A percentile compares a stretch with the other conserved stretches of the same genome.
These are phyloP conservation scores for Melanostoma mellinum DNA, from an alignment of 2,888 invertebrate species.

Conservation along the genomic window DNA sequence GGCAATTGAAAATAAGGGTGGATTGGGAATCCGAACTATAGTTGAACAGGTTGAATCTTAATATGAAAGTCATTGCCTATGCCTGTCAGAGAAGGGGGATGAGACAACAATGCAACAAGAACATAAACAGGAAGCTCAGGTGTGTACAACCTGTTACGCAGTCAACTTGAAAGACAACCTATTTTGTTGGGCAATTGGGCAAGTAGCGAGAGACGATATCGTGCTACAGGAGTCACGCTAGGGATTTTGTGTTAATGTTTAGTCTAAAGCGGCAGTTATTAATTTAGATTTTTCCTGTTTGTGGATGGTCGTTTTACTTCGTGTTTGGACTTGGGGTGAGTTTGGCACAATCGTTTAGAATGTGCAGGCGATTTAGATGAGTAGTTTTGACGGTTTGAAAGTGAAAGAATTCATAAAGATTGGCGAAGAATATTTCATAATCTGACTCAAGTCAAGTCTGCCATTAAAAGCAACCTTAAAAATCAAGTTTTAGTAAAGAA, in stretches of 20 bases:
- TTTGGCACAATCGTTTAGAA: background rate
- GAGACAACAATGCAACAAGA: constrained; percentile 22
- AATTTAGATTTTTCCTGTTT: constrained; percentile 35
- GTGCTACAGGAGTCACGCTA: too few relatives aligned
- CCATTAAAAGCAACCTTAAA: too few relatives aligned
- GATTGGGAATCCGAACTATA: constrained; percentile 36
- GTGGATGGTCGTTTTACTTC: background rate
- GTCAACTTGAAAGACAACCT: constrained; percentile 53
- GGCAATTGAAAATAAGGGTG: constrained; percentile 49
- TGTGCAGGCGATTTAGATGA: constrained; percentile 12
- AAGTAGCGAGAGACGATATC: too few relatives aligned
- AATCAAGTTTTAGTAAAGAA: too few relatives aligned
- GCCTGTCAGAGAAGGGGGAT: constrained; percentile 16
- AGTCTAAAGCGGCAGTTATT: constrained; percentile 32
- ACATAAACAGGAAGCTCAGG: constrained; percentile 63
- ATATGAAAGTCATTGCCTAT: constrained; percentile 53
- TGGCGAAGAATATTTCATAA: too few relatives aligned
- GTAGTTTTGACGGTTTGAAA: too few relatives aligned
- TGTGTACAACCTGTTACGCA: constrained; percentile 54
- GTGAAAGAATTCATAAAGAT: too few relatives aligned
- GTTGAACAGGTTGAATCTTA: constrained; percentile 65
- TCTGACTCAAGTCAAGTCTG: too few relatives aligned
- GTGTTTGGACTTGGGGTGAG: constrained; percentile 26
- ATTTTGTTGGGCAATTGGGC: background rate
- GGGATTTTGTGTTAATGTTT: too few relatives aligned